phyloP scores from a whole-genome alignment of 2,797 vertebrate species.

The Siniperca undulata region DNA sequence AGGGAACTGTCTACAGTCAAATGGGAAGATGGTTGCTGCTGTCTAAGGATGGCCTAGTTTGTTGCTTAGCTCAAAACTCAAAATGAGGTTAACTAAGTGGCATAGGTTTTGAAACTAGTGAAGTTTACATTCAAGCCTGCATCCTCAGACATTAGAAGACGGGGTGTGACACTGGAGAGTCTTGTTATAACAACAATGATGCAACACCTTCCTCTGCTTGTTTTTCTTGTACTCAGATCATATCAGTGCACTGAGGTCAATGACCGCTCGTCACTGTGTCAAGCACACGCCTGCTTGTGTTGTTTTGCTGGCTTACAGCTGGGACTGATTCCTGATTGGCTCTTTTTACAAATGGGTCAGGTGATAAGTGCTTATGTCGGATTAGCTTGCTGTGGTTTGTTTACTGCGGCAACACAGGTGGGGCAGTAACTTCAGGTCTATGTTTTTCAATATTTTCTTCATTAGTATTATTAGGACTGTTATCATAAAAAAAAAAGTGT shows the following conservation, averaged over 20 bases:
- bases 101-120: background rate
- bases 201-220: background rate
- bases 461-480: background rate
- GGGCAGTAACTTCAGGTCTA: background rate
- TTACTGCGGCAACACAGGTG: constrained; percentile 38
- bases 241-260: constrained; percentile 42
- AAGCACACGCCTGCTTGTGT: constrained; percentile 44
- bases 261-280: constrained; percentile 35
- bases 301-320: constrained; percentile 58
- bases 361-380: constrained; percentile 69
- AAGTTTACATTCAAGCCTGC: background rate
- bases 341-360: constrained; percentile 69
- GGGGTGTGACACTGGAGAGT: background rate
- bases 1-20: background rate
- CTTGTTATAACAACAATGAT: background rate
- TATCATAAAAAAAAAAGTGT: background rate
- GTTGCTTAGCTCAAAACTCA: background rate
- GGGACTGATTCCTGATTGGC: constrained; percentile 50
- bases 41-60: background rate
- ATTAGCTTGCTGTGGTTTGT: constrained; percentile 69
- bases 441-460: background rate
- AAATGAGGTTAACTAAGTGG: background rate
- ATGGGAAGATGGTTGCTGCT: background rate
- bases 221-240: constrained; percentile 20
- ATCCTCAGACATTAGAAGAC: background rate